Conservation (phyloP, 2,113 vertebrate species). For the Aix galericulata region DNA sequence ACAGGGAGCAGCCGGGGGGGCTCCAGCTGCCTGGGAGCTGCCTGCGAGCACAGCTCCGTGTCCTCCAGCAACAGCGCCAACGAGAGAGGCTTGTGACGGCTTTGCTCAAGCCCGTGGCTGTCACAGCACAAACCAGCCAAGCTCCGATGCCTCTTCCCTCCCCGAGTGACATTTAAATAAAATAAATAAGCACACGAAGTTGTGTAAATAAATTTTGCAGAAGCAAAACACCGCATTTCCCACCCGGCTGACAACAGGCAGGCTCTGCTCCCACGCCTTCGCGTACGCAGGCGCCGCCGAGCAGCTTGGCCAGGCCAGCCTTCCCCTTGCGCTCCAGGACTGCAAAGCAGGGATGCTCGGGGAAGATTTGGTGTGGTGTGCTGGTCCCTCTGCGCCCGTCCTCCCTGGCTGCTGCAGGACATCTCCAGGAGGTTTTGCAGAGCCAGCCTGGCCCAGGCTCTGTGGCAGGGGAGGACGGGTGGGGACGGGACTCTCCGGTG, state of each 20-base stretch:
- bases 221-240: not conserved
- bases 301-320: not conserved
- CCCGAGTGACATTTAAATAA: not conserved
- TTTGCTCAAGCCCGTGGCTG: not conserved
- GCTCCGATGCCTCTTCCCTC: not conserved
- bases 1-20: not conserved
- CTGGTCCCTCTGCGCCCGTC: no score
- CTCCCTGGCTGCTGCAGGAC: no score
- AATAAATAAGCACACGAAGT: not conserved
- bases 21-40: not conserved
- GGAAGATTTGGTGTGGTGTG: no score
- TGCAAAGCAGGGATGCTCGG: no score
- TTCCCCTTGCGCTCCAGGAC: not conserved
- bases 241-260: not conserved
- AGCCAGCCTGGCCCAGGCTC: not conserved
- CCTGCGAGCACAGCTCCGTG: not conserved
- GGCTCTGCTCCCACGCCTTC: not conserved
- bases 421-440: not conserved
- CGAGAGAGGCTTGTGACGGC: not conserved
- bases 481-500: rapidly evolving
- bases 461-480: not conserved
- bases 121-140: not conserved
- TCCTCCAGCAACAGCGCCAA: not conserved
- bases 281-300: not conserved
- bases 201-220: not conserved